Base-by-base conservation (phyloP, 2,797 vertebrate genomes). In the Peromyscus aztecus region DNA sequence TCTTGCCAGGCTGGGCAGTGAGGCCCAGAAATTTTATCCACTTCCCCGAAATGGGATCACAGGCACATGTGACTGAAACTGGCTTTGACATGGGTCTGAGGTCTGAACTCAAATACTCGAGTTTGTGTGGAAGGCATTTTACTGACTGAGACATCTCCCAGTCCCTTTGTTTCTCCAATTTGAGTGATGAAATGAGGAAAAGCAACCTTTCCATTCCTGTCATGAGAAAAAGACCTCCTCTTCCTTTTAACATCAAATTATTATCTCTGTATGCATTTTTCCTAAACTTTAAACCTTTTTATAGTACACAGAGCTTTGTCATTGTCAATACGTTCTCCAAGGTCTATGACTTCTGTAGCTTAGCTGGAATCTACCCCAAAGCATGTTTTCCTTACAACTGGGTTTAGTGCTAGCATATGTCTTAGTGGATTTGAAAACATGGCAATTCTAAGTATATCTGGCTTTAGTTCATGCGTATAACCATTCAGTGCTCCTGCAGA, bases 351-450 rank as follows among this genome's bases (percentile, higher is more conserved):
- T 89, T 94, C 65, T 24, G 6, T 57, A 76, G n/a, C n/a, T 71
- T 59, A 57, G 2, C n/a, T 94, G 86, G 34, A 92, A n/a, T 19
- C 12, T 61, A 34, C 59, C 46, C 19, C 95, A 88, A 84, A 92
- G 43, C 2, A 29, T 71, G 80, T 12, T 89, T 59, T 89, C 43
- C 52, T 81, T 91, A 78, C 24, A 80, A 34, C 1, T 67, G 4
- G 75, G 27, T 73, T 84, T 95, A 73, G 24, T 3, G 13, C 0
- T 57, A 29, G 0, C 43, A 21, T 37, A 77, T 95, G 2, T 94
- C 89, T 91, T 37, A 94, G 43, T 83, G 78, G 4, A 80, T 89
- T 96, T 94, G 49, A 91, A 65, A 97, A 87, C 9, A 46, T 63
- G 37, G 65, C 27, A 49, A 9, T 88, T 94, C 55, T 80, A 24